phyloP scores from a whole-genome alignment of 2,888 invertebrate species.

The Drosophila meridionalis region DNA sequence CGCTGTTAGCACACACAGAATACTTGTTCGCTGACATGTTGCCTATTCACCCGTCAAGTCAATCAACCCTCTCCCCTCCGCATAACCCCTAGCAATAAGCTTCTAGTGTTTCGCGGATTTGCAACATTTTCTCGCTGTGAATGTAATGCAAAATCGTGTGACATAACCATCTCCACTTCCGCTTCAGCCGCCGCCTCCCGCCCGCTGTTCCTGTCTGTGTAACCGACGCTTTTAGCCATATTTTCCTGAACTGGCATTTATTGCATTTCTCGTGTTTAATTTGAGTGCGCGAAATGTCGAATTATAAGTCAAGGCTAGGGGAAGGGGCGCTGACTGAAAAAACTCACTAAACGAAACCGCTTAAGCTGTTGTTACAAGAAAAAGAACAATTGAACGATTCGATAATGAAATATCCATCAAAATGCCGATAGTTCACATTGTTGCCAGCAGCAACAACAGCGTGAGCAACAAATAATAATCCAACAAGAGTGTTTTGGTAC shows the following conservation, averaged over 20 bases:
- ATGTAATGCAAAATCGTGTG: constrained; percentile 68
- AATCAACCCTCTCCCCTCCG: too few species aligned
- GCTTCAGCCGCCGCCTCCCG: background rate
- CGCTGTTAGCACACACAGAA: constrained; percentile 1
- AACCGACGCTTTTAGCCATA: constrained; percentile 7
- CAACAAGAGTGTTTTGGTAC: constrained; percentile 10
- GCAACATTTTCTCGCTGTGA: constrained; percentile 56
- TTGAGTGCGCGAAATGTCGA: constrained; percentile 37
- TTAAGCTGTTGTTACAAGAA: background rate
- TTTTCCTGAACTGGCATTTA: constrained; percentile 64
- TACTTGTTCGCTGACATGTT: constrained; percentile 33
- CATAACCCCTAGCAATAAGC: constrained; percentile 9
- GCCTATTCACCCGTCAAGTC: constrained; percentile 39
- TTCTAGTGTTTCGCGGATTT: constrained; percentile 56
- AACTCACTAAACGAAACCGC: constrained; percentile 50
- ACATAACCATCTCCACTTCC: constrained; percentile 40
- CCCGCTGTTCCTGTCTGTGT: background rate
- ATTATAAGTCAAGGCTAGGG: constrained; percentile 13
- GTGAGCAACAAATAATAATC: constrained; percentile 30
- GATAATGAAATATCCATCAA: constrained; percentile 36
- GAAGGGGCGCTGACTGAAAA: constrained; percentile 25
- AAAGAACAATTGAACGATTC: background rate
- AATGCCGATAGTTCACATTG: constrained; percentile 48
- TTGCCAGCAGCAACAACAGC: background rate
- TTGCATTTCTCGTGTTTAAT: constrained; percentile 65